Evolutionary conservation across 23 tunicate genomes (phyloP), one percentile per base, ranked within the genome.

Genomic region (Clavelina lepadiformis): DNA sequence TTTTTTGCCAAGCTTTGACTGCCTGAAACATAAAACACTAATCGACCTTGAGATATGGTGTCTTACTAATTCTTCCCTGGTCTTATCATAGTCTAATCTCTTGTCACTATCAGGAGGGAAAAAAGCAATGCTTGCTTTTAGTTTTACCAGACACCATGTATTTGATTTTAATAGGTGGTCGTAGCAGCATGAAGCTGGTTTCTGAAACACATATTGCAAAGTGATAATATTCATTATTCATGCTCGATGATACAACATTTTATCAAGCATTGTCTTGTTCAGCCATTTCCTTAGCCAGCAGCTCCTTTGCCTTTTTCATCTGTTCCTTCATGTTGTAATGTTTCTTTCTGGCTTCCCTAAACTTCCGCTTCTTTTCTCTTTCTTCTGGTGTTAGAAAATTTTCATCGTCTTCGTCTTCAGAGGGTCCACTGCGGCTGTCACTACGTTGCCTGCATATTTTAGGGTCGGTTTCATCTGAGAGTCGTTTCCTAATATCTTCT

Each of bases 311-410:
- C 27, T 44, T 50, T 58, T 76, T 56, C 67, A 91, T 63, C 33
- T 82, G 82, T 38, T 77, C 85, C 52, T 82, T 82, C 98, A 91
- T 91, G 58, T 91, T 72, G 51, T 91, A 91, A 72, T 91, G 98
- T 26, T 83, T 82, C 49, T 76, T 82, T 20, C 98, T 64, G 25
- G 70, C 60, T n/a, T 71, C 81, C 20, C 61, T 32, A 67, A 91
- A 91, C 53, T 78, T 71, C 21, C 32, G 45, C 44, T 74, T 71
- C 33, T 61, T 61, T 51, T 87, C 87, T 54, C 57, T 34, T 25
- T 80, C 65, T 37, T 80, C 86, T 13, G 77, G 78, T 3, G 78
- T 32, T 38, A 80, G 23, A 26, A 23, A 7, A 1, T 51, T 56
- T 3, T 80, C 86, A 26, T 35, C 30, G 5, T 72, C 69, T 28